Conservation (phyloP, 2,888 invertebrate genomes). For the Biston betularia region DNA sequence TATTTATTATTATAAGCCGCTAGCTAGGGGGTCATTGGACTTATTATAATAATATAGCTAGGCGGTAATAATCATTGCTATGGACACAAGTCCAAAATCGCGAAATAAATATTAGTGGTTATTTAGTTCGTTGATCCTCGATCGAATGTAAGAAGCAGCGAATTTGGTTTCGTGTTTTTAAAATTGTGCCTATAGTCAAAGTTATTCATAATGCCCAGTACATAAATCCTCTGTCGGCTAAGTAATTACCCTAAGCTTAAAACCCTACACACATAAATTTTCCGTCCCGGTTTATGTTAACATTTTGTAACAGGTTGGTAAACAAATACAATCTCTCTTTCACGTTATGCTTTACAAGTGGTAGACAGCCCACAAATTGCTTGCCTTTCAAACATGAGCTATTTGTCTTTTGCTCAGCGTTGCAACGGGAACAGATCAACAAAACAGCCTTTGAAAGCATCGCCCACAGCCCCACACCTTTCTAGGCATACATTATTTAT, state of each 20-base stretch:
- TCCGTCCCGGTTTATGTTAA: conserved; percentile 28
- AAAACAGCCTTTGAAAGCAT: conserved; percentile 58
- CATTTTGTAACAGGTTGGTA: conserved; percentile 43
- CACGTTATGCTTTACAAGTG: conserved; percentile 51
- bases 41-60: no score
- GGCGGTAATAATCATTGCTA: no score
- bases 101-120: background rate
- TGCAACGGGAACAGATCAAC: conserved; percentile 56
- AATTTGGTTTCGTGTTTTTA: no score
- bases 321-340: conserved; percentile 63
- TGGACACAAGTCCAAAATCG: no score
- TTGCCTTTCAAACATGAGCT: conserved; percentile 70
- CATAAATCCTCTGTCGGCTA: no score
- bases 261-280: background rate
- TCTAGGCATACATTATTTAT: background rate
- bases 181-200: no score
- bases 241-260: no score
- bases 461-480: conserved; percentile 46
- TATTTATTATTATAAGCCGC: no score
- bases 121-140: no score
- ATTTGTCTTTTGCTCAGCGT: conserved; percentile 68
- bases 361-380: conserved; percentile 65
- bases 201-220: no score
- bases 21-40: no score
- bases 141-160: no score